Evolutionary conservation across 1,140 invertebrate genomes (phyloP).

Genomic region (Pectinophora gossypiella): DNA sequence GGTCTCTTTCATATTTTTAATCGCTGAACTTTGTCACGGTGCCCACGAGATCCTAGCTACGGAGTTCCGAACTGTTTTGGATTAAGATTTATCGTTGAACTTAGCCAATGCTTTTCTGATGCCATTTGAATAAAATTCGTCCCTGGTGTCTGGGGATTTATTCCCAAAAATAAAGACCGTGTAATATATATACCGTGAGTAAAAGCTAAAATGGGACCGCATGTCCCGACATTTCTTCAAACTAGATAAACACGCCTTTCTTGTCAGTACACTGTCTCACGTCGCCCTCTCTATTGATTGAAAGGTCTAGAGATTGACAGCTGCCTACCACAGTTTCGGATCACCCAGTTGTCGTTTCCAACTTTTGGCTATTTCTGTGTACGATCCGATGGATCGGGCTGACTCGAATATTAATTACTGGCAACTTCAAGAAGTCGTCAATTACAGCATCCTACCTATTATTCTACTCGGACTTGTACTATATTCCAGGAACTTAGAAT

Average conservation of each 20-base stretch:
- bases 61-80: neutral
- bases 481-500: neutral
- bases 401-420: conserved; percentile 38
- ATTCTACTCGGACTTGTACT: conserved; percentile 19
- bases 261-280: too few relatives aligned
- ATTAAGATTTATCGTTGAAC: too few relatives aligned
- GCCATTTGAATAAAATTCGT: too few relatives aligned
- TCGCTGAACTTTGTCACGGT: neutral
- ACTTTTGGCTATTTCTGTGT: conserved; percentile 14
- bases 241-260: too few relatives aligned
- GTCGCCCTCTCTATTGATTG: too few relatives aligned
- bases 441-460: conserved; percentile 31
- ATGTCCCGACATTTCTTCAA: too few relatives aligned
- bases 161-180: too few relatives aligned
- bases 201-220: too few relatives aligned
- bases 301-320: neutral
- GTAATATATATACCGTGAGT: too few relatives aligned
- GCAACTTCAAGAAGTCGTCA: conserved; percentile 32
- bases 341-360: neutral
- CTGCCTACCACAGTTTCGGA: neutral
- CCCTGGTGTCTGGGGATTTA: too few relatives aligned
- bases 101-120: too few relatives aligned
- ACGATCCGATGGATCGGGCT: conserved; percentile 23
- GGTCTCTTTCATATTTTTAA: neutral
- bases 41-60: neutral